These are phyloP conservation scores for Protophormia terraenovae DNA, from an alignment of 2,888 invertebrate species.

Conservation along the genomic window DNA sequence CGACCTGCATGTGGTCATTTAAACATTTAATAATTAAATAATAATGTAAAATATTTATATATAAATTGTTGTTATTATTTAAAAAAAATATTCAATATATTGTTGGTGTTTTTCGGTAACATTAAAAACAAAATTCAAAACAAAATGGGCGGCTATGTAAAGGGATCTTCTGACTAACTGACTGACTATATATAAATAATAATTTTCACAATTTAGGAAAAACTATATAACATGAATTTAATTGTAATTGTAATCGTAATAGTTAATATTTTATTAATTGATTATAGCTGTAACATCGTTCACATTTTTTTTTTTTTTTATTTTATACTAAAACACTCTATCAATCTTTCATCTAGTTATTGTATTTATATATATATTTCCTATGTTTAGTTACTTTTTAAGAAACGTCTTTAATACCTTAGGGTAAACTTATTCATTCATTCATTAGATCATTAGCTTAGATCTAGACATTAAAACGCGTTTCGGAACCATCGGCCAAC, in stretches of 20 bases:
- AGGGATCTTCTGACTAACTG: too few relatives aligned
- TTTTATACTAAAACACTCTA: not conserved
- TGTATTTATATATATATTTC: too few relatives aligned
- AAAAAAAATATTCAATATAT: not conserved
- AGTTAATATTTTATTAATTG: conserved; percentile 23
- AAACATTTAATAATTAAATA: conserved; percentile 1
- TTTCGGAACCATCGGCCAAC: conserved; percentile 97
- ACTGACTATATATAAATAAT: too few relatives aligned
- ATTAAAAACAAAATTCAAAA: too few relatives aligned
- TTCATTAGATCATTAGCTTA: conserved; percentile 44
- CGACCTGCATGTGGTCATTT: not conserved
- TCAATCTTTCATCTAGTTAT: not conserved
- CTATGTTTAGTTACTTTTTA: conserved; percentile 36
- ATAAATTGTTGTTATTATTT: too few relatives aligned
- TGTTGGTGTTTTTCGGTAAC: conserved; percentile 24
- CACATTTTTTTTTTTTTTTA: not conserved
- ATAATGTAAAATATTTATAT: not conserved
- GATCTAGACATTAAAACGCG: conserved; percentile 88
- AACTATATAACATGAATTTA: not conserved
- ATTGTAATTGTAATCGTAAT: not conserved
- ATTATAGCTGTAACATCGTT: conserved; percentile 35
- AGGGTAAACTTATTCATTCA: conserved; percentile 41
- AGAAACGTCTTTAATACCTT: conserved; percentile 66
- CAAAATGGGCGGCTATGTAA: too few relatives aligned
- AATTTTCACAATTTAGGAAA: too few relatives aligned